Base-by-base conservation (phyloP, 1,140 invertebrate genomes). In the Physella acuta region DNA sequence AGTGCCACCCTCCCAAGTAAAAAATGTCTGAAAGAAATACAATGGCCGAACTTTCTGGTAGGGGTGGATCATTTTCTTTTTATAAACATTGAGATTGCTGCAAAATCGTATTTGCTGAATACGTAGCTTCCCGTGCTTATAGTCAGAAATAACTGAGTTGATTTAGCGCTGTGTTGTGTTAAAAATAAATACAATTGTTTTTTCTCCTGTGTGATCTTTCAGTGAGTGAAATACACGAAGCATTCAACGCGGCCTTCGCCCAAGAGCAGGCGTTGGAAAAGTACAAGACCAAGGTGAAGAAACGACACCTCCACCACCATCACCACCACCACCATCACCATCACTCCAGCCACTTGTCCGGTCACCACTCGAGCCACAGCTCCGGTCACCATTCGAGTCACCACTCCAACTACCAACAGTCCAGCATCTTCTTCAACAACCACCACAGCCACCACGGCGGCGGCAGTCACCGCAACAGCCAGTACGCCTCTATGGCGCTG, bases 191-290 rank as follows among this genome's bases (percentile, higher is more conserved):
- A n/a, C n/a, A n/a, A n/a, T n/a, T n/a, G n/a, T n/a, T n/a, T n/a
- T n/a, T n/a, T n/a, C n/a, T n/a, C n/a, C n/a, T n/a, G n/a, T n/a
- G n/a, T n/a, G n/a, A n/a, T n/a, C 20, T 20, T 20, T 20, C 44
- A 64, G 62, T 53, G 2, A 64, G 51, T 20, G 62, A 64, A 30
- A 33, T 64, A 0, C 62, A 28, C 39, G 62, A 64, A 34, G 26
- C 62, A 3, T 64, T 52, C n/a, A 51, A 51, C 3, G 44, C 51
- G 16, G 62, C 62, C 2, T 36, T 37, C 49, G 44, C 28, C 17
- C 62, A 64, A 20, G 62, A 64, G 44, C 34, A 49, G 14, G 37
- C 44, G 1, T 20, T 64, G 2, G 44, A 64, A 17, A 31, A 26
- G n/a, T 26, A 64, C 44, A 64, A 44, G 30, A 31, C 20, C 14